A percentile compares a stretch with the other conserved stretches of the same genome.
These are phyloP conservation scores for Chromis chromis DNA, from an alignment of 2,797 vertebrate species.

Conservation along the genomic window DNA sequence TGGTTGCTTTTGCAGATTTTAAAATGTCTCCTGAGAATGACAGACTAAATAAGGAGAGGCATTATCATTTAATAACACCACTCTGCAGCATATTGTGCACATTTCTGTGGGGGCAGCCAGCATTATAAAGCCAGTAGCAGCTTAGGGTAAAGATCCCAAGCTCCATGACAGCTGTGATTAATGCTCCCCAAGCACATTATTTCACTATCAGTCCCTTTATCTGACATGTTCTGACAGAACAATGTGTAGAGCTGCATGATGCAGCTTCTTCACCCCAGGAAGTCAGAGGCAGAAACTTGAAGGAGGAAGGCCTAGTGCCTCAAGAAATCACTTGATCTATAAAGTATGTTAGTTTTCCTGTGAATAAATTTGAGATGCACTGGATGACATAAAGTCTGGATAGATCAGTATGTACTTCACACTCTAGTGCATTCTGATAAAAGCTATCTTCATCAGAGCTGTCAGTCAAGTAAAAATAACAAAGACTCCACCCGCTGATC, in stretches of 20 bases:
- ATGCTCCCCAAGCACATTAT: not conserved
- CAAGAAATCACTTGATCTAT: not conserved
- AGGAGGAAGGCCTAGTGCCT: conserved; percentile 24
- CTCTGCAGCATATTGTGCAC: not conserved
- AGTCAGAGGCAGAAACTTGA: conserved; percentile 45
- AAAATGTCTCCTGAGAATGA: conserved; percentile 15
- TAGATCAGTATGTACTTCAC: not conserved
- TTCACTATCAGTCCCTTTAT: not conserved
- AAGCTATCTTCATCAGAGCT: not conserved
- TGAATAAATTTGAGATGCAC: not conserved
- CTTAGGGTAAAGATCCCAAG: not conserved
- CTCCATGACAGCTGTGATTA: not conserved
- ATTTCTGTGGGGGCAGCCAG: not conserved
- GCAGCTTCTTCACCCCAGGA: conserved; percentile 49
- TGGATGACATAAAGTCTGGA: not conserved
- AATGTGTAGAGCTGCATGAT: conserved; percentile 14
- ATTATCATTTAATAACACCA: not conserved
- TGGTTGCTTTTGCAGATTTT: not conserved
- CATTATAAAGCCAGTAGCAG: no score
- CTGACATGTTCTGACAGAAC: conserved; percentile 7
- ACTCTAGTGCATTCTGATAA: not conserved
- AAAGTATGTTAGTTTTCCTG: not conserved
- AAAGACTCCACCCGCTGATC: not conserved
- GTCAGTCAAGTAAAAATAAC: not conserved
- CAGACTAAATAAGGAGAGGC: not conserved